phyloP scores from a whole-genome alignment of 2,797 vertebrate species.

The Myioborus melanocephalus region DNA sequence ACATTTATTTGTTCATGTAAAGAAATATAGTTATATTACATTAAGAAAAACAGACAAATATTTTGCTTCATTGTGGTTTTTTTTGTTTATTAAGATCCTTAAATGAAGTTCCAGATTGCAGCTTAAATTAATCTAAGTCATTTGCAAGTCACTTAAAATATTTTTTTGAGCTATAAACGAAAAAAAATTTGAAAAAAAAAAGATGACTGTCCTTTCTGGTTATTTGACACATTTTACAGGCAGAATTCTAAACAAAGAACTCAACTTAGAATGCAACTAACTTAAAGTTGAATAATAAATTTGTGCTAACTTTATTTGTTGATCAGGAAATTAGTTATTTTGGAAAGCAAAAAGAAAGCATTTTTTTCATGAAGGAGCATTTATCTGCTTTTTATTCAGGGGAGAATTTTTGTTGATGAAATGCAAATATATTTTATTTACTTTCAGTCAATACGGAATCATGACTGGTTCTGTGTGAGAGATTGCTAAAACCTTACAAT shows the following conservation, averaged over 20 bases:
- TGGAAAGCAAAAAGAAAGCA: background rate
- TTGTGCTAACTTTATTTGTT: background rate
- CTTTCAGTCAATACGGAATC: background rate
- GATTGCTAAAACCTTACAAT: background rate
- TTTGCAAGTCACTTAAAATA: background rate
- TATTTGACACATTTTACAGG: background rate
- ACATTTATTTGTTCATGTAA: background rate
- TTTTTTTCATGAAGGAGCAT: background rate
- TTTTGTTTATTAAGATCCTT: background rate
- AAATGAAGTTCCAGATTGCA: background rate
- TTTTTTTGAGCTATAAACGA: background rate
- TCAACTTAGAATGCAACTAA: background rate
- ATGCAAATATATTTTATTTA: background rate
- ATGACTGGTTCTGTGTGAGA: background rate
- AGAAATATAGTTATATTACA: background rate
- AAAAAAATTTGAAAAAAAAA: background rate
- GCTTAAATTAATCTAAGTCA: background rate
- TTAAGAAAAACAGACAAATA: background rate
- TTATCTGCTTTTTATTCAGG: background rate
- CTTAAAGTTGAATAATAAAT: background rate
- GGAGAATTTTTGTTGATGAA: background rate
- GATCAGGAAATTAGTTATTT: background rate
- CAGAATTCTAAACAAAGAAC: background rate
- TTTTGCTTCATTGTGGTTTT: background rate
- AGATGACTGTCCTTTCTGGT: background rate